Evolutionary conservation across 2,888 invertebrate genomes (phyloP).

Genomic region (Omphaloscelis lunosa): DNA sequence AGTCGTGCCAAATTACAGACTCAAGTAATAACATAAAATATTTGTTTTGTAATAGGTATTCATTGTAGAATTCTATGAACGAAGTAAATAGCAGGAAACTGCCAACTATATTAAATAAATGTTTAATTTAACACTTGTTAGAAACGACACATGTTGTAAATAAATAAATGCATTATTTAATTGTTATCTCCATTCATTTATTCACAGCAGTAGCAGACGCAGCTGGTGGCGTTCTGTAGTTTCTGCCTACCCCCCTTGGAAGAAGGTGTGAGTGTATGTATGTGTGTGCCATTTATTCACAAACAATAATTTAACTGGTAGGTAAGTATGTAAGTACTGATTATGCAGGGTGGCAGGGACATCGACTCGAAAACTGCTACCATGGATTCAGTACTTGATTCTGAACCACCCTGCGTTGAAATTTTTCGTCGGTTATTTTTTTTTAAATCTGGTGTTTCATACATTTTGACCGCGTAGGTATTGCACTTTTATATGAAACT

Average conservation of each 20-base stretch:
- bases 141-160: constrained; percentile 2
- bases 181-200: background rate
- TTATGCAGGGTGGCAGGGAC: too few species aligned
- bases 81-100: background rate
- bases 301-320: background rate
- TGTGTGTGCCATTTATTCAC: too few species aligned
- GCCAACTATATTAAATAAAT: constrained; percentile 6
- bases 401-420: too few species aligned
- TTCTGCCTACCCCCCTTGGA: background rate
- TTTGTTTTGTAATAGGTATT: background rate
- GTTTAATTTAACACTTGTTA: constrained; percentile 7
- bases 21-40: background rate
- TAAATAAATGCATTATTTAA: constrained; percentile 5
- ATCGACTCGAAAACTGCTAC: too few species aligned
- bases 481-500: too few species aligned
- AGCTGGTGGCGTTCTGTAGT: background rate
- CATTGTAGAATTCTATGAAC: background rate
- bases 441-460: too few species aligned
- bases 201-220: background rate
- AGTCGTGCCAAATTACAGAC: background rate
- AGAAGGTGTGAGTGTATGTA: too few species aligned
- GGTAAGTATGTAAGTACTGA: too few species aligned
- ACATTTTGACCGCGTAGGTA: too few species aligned
- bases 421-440: too few species aligned
- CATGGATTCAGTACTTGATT: too few species aligned